These are phyloP conservation scores for Ctenopoma kingsleyae DNA, from an alignment of 2,797 vertebrate species.

Conservation along the genomic window DNA sequence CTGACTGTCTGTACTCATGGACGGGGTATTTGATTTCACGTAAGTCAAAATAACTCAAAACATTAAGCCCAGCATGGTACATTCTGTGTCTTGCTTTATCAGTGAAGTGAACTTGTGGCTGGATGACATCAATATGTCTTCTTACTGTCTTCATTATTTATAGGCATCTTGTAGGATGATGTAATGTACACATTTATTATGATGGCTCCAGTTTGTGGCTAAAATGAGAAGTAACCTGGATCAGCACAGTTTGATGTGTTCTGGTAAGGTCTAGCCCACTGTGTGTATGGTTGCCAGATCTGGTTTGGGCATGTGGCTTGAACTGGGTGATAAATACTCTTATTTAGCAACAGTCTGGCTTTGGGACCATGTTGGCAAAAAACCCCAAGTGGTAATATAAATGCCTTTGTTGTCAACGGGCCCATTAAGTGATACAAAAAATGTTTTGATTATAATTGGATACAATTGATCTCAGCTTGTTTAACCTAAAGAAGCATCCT, in stretches of 20 bases:
- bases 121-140: constrained; percentile 19
- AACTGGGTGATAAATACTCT: neutral
- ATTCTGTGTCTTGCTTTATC: constrained; percentile 7
- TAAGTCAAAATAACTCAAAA: constrained; percentile 16
- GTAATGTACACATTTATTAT: neutral
- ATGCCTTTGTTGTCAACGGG: neutral
- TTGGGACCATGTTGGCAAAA: neutral
- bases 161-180: neutral
- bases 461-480: constrained; percentile 1
- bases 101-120: neutral
- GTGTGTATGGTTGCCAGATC: neutral
- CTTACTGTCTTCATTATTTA: neutral
- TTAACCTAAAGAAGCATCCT: neutral
- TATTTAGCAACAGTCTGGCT: constrained; percentile 1
- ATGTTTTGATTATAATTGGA: neutral
- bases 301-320: neutral
- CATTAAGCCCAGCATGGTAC: constrained; percentile 5
- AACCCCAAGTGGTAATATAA: too few species aligned
- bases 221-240: neutral
- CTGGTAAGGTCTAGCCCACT: neutral
- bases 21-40: constrained; percentile 16
- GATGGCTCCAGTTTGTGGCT: neutral
- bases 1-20: neutral
- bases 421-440: neutral
- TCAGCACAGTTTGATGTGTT: neutral